These are phyloP conservation scores for Nyctibius bracteatus DNA, from an alignment of 2,113 vertebrate genomes.

Conservation along the genomic window DNA sequence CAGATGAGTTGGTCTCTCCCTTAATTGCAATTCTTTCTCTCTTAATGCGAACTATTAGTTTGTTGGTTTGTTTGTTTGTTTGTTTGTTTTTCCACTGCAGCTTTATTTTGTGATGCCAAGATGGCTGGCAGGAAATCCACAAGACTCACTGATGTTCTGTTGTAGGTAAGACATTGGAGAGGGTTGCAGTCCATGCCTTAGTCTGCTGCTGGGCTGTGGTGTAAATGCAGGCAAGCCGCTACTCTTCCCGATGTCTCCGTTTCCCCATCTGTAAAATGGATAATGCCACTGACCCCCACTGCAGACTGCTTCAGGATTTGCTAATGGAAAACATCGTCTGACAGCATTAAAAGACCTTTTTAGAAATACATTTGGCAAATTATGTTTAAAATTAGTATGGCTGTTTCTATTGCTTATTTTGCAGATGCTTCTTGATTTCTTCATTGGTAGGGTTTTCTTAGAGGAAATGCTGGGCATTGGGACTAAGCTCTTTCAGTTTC, in stretches of 20 bases:
- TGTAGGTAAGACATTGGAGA: not conserved
- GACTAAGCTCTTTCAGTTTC: not conserved
- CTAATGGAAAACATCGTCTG: not conserved
- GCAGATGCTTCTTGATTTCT: not conserved
- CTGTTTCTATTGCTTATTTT: not conserved
- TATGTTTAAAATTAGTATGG: not conserved
- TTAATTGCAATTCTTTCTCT: not conserved
- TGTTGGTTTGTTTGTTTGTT: not conserved
- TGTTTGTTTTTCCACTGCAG: not conserved
- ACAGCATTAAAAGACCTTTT: not conserved
- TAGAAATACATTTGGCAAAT: not conserved
- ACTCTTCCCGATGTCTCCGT: not conserved
- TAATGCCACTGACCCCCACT: not conserved
- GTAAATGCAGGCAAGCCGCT: not conserved
- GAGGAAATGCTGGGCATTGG: fast-evolving
- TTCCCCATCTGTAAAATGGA: not conserved
- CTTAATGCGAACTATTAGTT: not conserved
- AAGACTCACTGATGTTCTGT: not conserved
- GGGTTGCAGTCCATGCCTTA: not conserved
- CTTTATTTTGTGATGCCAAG: not conserved
- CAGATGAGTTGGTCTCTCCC: not conserved
- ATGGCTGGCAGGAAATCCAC: not conserved
- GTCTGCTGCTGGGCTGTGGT: not conserved
- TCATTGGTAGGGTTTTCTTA: not conserved
- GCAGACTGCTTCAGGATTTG: not conserved